Evolutionary conservation across 2,113 vertebrate genomes (phyloP).

Genomic region (Gymnobelideus leadbeateri): DNA sequence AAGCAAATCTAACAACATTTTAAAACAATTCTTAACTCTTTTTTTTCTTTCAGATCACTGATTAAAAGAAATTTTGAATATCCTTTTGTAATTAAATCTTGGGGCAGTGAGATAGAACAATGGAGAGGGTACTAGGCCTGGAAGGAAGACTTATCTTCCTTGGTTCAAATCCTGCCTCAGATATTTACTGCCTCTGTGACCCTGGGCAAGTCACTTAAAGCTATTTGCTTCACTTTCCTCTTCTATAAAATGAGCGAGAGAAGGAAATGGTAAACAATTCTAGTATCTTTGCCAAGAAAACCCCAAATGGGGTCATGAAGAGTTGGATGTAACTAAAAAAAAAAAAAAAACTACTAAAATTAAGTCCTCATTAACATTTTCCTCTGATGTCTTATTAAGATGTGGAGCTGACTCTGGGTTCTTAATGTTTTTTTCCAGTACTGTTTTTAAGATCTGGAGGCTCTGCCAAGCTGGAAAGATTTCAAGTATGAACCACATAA

Average conservation of each 20-base stretch:
- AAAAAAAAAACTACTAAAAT: background rate
- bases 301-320: background rate
- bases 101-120: background rate
- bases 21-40: background rate
- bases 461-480: background rate
- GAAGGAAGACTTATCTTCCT: background rate
- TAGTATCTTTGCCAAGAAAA: background rate
- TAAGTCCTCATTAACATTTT: background rate
- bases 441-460: background rate
- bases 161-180: background rate
- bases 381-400: conserved; percentile 1
- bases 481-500: background rate
- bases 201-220: background rate
- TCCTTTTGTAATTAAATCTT: background rate
- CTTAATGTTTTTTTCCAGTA: background rate
- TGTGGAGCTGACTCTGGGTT: background rate
- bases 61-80: background rate
- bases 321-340: background rate
- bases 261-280: background rate
- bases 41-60: background rate
- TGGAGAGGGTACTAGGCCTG: background rate
- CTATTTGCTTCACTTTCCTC: background rate
- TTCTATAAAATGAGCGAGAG: background rate
- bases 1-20: conserved; percentile 20
- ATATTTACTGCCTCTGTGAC: no score